A percentile compares a stretch with the other conserved stretches of the same genome.
These are phyloP conservation scores for Endotricha flammealis DNA, from an alignment of 2,888 invertebrate species.

Conservation along the genomic window DNA sequence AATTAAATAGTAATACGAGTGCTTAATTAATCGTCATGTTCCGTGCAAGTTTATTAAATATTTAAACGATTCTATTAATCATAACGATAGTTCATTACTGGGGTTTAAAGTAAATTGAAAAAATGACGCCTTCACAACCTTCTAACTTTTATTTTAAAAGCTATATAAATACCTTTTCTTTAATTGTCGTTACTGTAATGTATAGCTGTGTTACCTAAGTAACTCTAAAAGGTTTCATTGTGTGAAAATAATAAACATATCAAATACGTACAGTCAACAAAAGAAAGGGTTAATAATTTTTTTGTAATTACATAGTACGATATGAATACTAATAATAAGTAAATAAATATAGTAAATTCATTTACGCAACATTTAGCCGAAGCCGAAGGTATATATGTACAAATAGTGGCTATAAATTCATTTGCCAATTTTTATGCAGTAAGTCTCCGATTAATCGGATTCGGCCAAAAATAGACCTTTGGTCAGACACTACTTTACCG, in stretches of 20 bases:
- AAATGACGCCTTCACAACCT: background rate
- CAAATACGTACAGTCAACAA: background rate
- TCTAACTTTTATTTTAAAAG: background rate
- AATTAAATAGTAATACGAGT: no score
- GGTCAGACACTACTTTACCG: no score
- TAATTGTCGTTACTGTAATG: conserved; percentile 7
- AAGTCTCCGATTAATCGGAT: no score
- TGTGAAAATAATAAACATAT: background rate
- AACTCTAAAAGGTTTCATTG: background rate
- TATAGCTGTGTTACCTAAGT: conserved; percentile 3
- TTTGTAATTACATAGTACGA: background rate
- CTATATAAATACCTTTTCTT: background rate
- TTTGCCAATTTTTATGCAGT: no score
- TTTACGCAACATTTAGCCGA: no score
- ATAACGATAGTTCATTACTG: conserved; percentile 24
- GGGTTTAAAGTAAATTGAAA: conserved; percentile 5
- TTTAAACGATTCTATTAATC: conserved; percentile 29
- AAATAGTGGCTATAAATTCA: no score
- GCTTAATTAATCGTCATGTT: no score
- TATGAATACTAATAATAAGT: no score
- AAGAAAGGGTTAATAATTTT: no score
- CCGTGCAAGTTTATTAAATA: conserved; percentile 25
- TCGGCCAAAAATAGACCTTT: no score
- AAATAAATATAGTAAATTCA: no score
- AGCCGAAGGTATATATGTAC: no score